These are phyloP conservation scores for Bacillus rossius DNA, from an alignment of 1,140 invertebrate genomes.

Conservation along the genomic window DNA sequence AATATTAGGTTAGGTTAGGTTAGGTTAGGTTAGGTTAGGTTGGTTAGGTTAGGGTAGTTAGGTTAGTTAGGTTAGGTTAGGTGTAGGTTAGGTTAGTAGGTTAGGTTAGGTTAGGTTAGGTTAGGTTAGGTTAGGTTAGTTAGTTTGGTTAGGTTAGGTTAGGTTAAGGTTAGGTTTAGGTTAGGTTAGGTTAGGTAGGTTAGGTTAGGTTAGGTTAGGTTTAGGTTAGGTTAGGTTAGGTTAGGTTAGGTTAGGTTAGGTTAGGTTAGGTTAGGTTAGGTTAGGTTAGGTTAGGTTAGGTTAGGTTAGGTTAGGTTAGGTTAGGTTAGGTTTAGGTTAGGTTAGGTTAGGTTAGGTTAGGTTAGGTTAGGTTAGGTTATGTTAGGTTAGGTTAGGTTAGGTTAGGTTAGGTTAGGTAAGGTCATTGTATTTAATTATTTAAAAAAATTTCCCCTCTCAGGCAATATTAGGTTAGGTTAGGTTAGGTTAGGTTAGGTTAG, in stretches of 20 bases:
- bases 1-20: no score
- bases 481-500: slow-evolving; percentile 21
- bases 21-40: no score
- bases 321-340: no score
- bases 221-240: slow-evolving; percentile 22
- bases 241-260: slow-evolving; percentile 23
- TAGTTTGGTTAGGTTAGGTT: slow-evolving; percentile 24
- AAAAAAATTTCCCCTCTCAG: no score
- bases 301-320: slow-evolving; percentile 22
- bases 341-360: slow-evolving; percentile 21
- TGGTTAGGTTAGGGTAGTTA: slow-evolving; percentile 19
- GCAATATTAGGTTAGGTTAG: no score
- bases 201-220: no score
- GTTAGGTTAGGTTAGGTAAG: slow-evolving; percentile 18
- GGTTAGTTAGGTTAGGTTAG: slow-evolving; percentile 22
- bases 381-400: slow-evolving; percentile 18
- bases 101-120: no score
- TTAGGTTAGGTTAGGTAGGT: no score
- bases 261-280: slow-evolving; percentile 25
- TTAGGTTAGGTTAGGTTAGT: no score
- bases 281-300: slow-evolving; percentile 23
- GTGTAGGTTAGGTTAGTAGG: no score
- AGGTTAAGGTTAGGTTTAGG: slow-evolving; percentile 24
- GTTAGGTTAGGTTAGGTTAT: no score
- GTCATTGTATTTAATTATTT: no score